These are phyloP conservation scores for Oncopeltus fasciatus DNA, from an alignment of 1,140 invertebrate species.

Conservation along the genomic window DNA sequence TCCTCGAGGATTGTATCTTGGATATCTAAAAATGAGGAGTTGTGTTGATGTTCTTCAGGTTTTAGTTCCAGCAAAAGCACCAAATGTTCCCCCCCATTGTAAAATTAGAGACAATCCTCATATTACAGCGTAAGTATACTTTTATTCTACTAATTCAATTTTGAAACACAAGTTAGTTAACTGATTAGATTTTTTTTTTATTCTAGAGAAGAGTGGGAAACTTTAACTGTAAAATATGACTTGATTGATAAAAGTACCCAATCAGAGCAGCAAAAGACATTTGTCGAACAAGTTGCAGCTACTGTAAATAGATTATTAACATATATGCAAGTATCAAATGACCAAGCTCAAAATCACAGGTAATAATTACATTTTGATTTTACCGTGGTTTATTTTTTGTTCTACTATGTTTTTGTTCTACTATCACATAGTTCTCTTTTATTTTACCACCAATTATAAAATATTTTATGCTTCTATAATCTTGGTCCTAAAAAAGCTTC, in stretches of 20 bases:
- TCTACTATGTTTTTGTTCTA: too few relatives aligned
- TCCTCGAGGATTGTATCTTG: constrained; percentile 75
- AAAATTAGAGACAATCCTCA: constrained; percentile 89
- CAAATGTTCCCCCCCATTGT: constrained; percentile 83
- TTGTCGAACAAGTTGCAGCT: constrained; percentile 55
- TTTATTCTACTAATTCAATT: neutral
- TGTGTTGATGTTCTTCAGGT: constrained; percentile 87
- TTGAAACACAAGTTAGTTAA: neutral
- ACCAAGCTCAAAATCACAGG: constrained; percentile 49
- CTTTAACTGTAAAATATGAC: constrained; percentile 36
- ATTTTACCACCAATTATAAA: too few relatives aligned
- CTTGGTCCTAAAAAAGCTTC: too few relatives aligned
- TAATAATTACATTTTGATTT: too few relatives aligned
- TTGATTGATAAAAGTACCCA: constrained; percentile 23
- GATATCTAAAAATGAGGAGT: constrained; percentile 88
- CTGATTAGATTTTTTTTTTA: constrained; percentile 1
- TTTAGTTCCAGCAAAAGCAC: constrained; percentile 76
- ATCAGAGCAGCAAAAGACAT: constrained; percentile 61
- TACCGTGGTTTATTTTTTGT: too few relatives aligned
- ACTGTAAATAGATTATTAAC: constrained; percentile 57
- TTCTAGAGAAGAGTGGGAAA: constrained; percentile 81
- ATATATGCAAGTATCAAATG: constrained; percentile 58
- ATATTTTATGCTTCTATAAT: too few relatives aligned
- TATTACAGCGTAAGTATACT: constrained; percentile 68
- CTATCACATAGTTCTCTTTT: too few relatives aligned